Conservation (phyloP, 2,113 vertebrate species). For the Sakesphorus luctuosus region DNA sequence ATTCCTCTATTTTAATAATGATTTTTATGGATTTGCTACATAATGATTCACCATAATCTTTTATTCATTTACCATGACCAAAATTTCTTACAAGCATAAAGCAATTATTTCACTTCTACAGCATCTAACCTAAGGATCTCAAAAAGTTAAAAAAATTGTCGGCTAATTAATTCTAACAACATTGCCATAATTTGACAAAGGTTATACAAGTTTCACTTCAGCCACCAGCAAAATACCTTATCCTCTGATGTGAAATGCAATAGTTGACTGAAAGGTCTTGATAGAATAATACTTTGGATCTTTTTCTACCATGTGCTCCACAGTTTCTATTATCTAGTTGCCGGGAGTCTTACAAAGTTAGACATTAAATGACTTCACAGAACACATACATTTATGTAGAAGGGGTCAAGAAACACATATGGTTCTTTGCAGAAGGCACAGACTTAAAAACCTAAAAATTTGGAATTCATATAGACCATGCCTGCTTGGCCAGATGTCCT, state of each 20-base stretch:
- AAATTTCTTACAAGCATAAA: background rate
- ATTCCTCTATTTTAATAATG: background rate
- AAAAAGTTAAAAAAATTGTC: background rate
- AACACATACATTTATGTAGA: background rate
- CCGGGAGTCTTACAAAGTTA: background rate
- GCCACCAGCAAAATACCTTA: background rate
- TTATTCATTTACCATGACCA: background rate
- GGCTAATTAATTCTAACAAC: constrained; percentile 13
- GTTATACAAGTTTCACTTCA: background rate
- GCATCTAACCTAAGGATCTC: background rate
- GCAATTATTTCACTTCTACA: background rate
- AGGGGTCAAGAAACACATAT: background rate
- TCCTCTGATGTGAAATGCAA: background rate
- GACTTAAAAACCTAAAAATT: background rate
- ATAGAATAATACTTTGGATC: background rate
- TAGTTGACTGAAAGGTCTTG: background rate
- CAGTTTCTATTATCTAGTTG: background rate
- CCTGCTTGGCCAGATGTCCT: background rate
- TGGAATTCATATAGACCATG: background rate
- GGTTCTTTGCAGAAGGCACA: background rate
- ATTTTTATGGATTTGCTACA: background rate
- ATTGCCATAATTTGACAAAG: background rate
- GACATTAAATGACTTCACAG: background rate
- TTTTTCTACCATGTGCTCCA: background rate
- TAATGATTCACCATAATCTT: background rate